Conservation (phyloP, 1,140 invertebrate species). For the Bicyclus anynana region DNA sequence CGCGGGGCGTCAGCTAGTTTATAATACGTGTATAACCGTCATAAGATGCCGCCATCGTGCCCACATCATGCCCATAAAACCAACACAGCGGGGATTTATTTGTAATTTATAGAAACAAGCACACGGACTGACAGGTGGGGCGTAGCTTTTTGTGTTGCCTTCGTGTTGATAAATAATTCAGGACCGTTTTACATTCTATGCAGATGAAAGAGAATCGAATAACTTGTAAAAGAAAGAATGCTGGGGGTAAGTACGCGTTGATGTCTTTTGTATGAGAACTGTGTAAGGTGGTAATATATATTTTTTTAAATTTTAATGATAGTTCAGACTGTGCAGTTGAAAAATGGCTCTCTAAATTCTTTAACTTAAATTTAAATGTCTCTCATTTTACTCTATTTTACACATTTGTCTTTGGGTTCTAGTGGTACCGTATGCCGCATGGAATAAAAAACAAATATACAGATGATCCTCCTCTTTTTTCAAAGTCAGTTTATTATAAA, state of each 20-base stretch:
- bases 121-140: conserved; percentile 9
- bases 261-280: conserved; percentile 18
- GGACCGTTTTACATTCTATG: neutral
- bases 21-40: neutral
- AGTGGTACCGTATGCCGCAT: too few relatives aligned
- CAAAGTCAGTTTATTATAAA: too few relatives aligned
- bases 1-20: too few relatives aligned
- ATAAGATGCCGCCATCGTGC: neutral
- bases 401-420: too few relatives aligned
- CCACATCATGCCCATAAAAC: conserved; percentile 11
- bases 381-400: too few relatives aligned
- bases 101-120: conserved; percentile 13
- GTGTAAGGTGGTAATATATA: neutral
- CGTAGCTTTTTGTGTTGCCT: conserved; percentile 14
- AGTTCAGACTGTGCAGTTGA: too few relatives aligned
- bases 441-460: too few relatives aligned
- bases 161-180: conserved; percentile 17
- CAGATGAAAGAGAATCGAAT: neutral
- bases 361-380: too few relatives aligned
- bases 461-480: too few relatives aligned
- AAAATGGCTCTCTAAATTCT: too few relatives aligned
- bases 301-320: neutral
- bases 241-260: conserved; percentile 15
- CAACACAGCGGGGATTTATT: conserved; percentile 20
- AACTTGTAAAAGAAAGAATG: neutral